Evolutionary conservation across 2,888 invertebrate species (phyloP), one percentile per base, ranked within the genome.

Genomic region (Parthenolecanium corni): DNA sequence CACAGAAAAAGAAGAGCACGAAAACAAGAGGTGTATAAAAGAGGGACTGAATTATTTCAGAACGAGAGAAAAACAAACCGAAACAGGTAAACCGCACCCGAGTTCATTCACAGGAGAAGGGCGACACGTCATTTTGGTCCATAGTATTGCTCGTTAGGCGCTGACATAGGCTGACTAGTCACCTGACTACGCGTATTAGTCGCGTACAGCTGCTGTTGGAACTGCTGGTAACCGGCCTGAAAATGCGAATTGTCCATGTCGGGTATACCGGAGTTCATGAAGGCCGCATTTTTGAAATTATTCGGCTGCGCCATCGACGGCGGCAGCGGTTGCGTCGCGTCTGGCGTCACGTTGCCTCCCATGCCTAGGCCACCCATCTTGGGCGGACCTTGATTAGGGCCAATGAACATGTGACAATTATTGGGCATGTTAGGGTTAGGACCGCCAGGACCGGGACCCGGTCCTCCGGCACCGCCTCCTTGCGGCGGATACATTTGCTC

Each of bases 141-240:
- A 46, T 53, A 63, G 46, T 63, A 63, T 53, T 63, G 63, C 53
- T 63, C 53, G 46, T 63, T 63, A 21, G 54, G 16, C 38, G 44
- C 53, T 12, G 63, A 18, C 53, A 53, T 47, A 21, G 63, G 52
- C 16, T 63, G 63, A 63, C 44, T 53, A 46, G 31, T 53, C 63
- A 63, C 53, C 21, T 54, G 54, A 72, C 80, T 82, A 68, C 85
- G 78, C 44, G 86, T 85, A 67, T 83, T 83, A 53, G 92, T 93
- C 66, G 93, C 92, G 75, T 93, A 93, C 69, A 93, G 76, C 75
- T 92, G 92, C 74, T 93, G 93, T 73, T 93, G 93, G 79, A 93
- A 93, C 76, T 92, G 89, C 76, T 92, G 92, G 78, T 88, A 93
- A 79, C 92, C 92, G 75, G 90, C 90, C 71, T 91, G 92, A 77